Percentiles rank a stretch among this genome's conserved stretches.
These are phyloP conservation scores for Pseudorhiza aurosa DNA, from an alignment of 30 jellyfish, hydroid and myxozoan genomes.

Conservation along the genomic window DNA sequence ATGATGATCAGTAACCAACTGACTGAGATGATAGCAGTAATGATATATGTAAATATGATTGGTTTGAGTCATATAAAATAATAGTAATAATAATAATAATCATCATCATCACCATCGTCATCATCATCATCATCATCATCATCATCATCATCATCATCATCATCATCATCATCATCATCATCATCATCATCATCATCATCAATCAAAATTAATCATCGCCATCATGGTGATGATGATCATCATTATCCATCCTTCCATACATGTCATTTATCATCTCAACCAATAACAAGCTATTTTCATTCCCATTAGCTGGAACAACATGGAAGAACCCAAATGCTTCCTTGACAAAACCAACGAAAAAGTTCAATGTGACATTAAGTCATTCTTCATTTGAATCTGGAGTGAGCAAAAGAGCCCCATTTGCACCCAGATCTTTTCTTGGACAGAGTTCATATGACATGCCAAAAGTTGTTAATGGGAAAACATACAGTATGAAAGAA, in stretches of 20 bases:
- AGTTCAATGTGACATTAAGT: constrained; percentile 51
- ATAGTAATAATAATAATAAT: background rate
- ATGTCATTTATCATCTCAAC: background rate
- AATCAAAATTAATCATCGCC: background rate
- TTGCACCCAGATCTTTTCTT: constrained; percentile 82
- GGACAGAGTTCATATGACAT: constrained; percentile 68
- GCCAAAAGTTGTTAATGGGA: constrained; percentile 98
- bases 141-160: background rate
- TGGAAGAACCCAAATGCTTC: constrained; percentile 95
- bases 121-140: background rate
- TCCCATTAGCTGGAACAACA: constrained; percentile 56
- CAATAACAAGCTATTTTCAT: background rate
- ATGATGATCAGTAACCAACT: no score
- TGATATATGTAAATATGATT: no score
- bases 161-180: background rate
- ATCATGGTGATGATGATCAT: background rate
- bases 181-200: background rate
- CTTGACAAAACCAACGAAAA: constrained; percentile 71
- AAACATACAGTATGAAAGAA: constrained; percentile 73
- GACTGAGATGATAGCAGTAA: no score
- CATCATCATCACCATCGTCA: background rate
- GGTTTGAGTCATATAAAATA: no score
- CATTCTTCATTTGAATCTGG: constrained; percentile 82
- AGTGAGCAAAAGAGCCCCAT: constrained; percentile 91
- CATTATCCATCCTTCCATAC: background rate